Evolutionary conservation across 2,113 vertebrate species (phyloP).

Genomic region (Ellobius talpinus): DNA sequence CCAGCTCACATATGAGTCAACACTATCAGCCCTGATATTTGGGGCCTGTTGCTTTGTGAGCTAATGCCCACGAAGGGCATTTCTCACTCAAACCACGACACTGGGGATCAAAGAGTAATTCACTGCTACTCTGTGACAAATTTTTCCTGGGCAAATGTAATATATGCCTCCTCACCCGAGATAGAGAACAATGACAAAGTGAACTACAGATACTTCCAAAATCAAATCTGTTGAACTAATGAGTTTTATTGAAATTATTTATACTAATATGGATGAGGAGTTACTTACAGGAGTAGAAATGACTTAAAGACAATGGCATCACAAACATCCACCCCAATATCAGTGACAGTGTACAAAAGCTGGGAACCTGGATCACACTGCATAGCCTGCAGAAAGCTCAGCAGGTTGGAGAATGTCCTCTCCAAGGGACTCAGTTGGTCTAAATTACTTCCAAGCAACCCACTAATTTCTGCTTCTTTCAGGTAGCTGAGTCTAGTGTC

Average conservation of each 20-base stretch:
- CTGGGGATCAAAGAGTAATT: background rate
- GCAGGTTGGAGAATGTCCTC: background rate
- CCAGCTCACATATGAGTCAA: background rate
- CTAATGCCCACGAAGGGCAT: background rate
- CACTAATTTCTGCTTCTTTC: background rate
- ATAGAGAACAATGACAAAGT: background rate
- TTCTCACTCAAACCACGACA: background rate
- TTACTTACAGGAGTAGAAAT: background rate
- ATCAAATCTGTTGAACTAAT: background rate
- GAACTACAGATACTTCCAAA: background rate
- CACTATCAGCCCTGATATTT: background rate
- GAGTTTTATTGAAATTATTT: background rate
- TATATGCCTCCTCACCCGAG: background rate
- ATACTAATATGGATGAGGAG: background rate
- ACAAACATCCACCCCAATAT: background rate
- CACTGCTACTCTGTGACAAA: background rate
- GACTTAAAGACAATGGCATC: background rate
- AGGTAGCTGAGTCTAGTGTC: background rate
- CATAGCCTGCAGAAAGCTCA: background rate
- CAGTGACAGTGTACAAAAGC: background rate
- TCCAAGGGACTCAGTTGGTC: background rate
- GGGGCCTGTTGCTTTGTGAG: background rate
- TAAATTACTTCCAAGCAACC: background rate
- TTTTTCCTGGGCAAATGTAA: background rate
- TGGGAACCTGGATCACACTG: background rate